These are phyloP conservation scores for Bubalus kerabau DNA, from an alignment of 2,113 vertebrate species.

Conservation along the genomic window DNA sequence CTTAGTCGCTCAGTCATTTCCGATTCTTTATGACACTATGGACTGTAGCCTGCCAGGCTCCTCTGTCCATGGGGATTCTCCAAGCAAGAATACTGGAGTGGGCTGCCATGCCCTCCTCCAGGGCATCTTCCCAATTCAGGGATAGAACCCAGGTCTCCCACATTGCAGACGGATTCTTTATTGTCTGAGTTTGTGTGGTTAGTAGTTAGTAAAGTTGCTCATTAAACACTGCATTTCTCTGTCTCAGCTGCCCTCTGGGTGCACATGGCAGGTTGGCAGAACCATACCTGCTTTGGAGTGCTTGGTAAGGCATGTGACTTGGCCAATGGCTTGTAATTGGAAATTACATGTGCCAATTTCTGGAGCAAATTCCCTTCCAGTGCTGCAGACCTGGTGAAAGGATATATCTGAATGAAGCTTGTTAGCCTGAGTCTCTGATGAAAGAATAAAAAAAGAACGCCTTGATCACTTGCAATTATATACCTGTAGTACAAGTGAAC, in stretches of 20 bases:
- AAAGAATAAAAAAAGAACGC: neutral
- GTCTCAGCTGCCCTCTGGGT: neutral
- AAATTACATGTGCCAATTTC: neutral
- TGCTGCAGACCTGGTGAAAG: neutral
- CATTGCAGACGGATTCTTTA: neutral
- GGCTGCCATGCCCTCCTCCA: neutral
- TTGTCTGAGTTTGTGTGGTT: too few species aligned
- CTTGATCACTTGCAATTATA: neutral
- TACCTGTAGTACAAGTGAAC: neutral
- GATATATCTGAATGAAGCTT: neutral
- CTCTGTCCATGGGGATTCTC: neutral
- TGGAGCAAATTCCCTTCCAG: neutral
- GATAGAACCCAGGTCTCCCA: neutral
- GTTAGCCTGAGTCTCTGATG: neutral
- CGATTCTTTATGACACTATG: neutral
- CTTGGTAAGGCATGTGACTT: neutral
- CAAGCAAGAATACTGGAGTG: neutral
- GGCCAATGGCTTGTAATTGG: neutral
- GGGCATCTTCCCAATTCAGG: neutral
- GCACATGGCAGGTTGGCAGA: neutral
- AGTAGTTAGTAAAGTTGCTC: neutral
- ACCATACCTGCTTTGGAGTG: neutral
- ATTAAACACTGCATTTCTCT: neutral
- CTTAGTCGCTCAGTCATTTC: neutral
- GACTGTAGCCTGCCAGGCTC: neutral